phyloP scores from a whole-genome alignment of 2,888 invertebrate species.

The Xiphydria camelus region DNA sequence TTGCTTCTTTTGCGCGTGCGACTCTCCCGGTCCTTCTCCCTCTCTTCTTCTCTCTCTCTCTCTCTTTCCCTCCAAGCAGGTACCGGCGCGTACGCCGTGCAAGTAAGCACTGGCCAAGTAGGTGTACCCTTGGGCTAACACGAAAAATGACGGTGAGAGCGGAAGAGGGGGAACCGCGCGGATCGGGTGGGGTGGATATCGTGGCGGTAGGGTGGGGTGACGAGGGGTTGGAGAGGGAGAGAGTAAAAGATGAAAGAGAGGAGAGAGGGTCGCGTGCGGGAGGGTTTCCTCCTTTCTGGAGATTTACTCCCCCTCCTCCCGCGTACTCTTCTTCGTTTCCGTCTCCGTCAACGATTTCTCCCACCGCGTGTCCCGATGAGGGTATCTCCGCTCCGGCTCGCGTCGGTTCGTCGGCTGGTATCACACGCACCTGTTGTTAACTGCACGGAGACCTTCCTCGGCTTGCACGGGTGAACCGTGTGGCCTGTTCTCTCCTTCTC shows the following conservation, averaged over 20 bases:
- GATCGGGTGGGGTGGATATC: background rate
- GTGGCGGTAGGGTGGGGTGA: background rate
- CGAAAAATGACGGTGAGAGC: background rate
- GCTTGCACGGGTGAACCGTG: no score
- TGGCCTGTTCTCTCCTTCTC: no score
- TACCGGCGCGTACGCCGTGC: no score
- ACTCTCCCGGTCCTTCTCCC: constrained; percentile 1
- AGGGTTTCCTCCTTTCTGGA: no score
- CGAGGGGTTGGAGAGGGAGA: background rate
- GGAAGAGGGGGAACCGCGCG: background rate
- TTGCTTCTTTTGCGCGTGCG: background rate
- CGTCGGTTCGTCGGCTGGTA: constrained; percentile 6
- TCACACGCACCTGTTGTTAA: constrained; percentile 5
- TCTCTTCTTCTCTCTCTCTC: constrained; percentile 2
- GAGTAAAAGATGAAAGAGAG: constrained; percentile 2
- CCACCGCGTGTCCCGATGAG: no score
- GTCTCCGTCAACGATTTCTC: no score
- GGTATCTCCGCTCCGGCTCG: no score
- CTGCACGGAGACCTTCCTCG: background rate
- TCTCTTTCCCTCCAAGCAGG: no score
- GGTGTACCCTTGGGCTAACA: no score
- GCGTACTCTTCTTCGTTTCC: no score
- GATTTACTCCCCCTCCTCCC: no score
- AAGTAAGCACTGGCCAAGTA: no score
- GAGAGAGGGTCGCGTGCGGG: constrained; percentile 3